Conservation (phyloP, 2,888 invertebrate species). For the Drosophila putrida region DNA sequence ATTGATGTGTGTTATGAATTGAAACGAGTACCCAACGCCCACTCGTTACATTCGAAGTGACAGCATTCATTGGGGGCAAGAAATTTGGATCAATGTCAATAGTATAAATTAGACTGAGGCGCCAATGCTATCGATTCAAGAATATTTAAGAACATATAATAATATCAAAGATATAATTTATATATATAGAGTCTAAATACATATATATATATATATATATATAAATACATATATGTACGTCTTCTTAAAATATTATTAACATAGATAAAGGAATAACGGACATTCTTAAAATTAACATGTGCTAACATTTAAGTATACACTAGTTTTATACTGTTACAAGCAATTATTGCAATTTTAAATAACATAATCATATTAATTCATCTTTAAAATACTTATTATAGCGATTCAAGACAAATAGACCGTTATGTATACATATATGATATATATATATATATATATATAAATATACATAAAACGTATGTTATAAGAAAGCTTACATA, state of each 20-base stretch:
- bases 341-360: slow-evolving; percentile 42
- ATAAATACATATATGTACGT: slow-evolving; percentile 8
- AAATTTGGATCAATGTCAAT: slow-evolving; percentile 42
- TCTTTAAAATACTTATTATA: slow-evolving; percentile 27
- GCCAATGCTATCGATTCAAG: slow-evolving; percentile 41
- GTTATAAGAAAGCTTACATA: slow-evolving; percentile 27
- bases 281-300: slow-evolving; percentile 20
- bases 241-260: slow-evolving; percentile 22
- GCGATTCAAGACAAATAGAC: slow-evolving; percentile 27
- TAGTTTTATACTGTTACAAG: slow-evolving; percentile 44
- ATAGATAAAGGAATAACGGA: slow-evolving; percentile 17
- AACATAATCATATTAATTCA: slow-evolving; percentile 37
- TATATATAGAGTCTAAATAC: slow-evolving; percentile 2
- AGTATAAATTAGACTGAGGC: slow-evolving; percentile 50
- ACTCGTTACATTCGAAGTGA: slow-evolving; percentile 3
- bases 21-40: not conserved
- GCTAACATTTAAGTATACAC: slow-evolving; percentile 27
- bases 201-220: slow-evolving; percentile 3
- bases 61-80: slow-evolving; percentile 12
- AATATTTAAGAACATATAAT: slow-evolving; percentile 39
- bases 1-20: slow-evolving; percentile 1
- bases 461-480: slow-evolving; percentile 26
- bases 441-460: not conserved
- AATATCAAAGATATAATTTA: slow-evolving; percentile 15
- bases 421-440: slow-evolving; percentile 20